Evolutionary conservation across 1,140 invertebrate genomes (phyloP).

Genomic region (Agrypnia vestita): DNA sequence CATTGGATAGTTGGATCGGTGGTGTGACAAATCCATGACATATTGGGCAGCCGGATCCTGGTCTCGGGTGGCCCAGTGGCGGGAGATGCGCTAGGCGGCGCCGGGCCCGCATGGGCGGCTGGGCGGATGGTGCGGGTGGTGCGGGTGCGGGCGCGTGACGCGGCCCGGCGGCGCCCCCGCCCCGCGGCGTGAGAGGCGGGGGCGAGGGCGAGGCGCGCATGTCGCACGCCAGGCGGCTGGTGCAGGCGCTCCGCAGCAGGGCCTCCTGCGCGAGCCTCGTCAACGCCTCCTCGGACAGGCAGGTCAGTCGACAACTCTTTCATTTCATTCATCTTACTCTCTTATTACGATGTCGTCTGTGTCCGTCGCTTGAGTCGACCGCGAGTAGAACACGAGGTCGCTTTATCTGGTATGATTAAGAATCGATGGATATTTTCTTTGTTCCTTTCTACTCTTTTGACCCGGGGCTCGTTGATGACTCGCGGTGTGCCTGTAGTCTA

Average conservation of each 20-base stretch:
- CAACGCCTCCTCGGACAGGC: conserved; percentile 51
- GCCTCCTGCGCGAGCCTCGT: conserved; percentile 53
- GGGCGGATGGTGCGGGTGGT: conserved; percentile 20
- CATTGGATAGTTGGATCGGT: too few relatives aligned
- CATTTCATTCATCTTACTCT: too few relatives aligned
- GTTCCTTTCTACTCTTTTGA: too few relatives aligned
- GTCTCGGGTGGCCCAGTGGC: background rate
- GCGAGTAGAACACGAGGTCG: too few relatives aligned
- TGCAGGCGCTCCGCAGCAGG: conserved; percentile 47
- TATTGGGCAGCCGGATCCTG: too few relatives aligned
- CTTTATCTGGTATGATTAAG: too few relatives aligned
- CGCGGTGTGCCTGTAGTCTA: too few relatives aligned
- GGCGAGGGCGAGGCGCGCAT: conserved; percentile 31
- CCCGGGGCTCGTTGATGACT: too few relatives aligned
- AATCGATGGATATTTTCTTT: too few relatives aligned
- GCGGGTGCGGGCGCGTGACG: conserved; percentile 30
- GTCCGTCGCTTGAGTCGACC: too few relatives aligned
- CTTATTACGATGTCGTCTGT: too few relatives aligned
- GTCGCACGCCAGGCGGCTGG: conserved; percentile 48
- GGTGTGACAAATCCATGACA: too few relatives aligned
- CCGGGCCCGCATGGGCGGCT: background rate
- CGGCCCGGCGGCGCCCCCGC: conserved; percentile 32
- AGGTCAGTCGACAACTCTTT: conserved; percentile 16
- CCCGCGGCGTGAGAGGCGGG: conserved; percentile 20
- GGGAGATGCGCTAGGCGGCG: background rate